A percentile compares a stretch with the other conserved stretches of the same genome.
Evolutionary conservation across 1,140 invertebrate genomes (phyloP).

Genomic region (Drosophila insularis): DNA sequence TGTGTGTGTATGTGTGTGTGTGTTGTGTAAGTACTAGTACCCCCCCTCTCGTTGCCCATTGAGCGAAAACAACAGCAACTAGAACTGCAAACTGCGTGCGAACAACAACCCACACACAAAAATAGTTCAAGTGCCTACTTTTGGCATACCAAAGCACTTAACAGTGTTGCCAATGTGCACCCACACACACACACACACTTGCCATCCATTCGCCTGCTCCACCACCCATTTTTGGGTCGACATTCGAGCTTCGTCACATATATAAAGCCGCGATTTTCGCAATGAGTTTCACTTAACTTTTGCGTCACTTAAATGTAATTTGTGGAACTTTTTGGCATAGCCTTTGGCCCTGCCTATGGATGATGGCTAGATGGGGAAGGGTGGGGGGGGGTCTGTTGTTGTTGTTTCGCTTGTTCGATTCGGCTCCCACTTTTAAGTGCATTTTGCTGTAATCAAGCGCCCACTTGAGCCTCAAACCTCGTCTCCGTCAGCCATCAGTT

Average conservation of each 20-base stretch:
- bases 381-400: background rate
- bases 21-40: background rate
- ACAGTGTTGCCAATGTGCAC: slow-evolving; percentile 21
- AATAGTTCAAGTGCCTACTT: slow-evolving; percentile 59
- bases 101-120: slow-evolving; percentile 24
- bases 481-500: slow-evolving; percentile 5
- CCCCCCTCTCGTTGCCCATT: background rate
- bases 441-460: slow-evolving; percentile 76
- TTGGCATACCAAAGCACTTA: slow-evolving; percentile 51
- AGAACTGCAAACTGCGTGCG: slow-evolving; percentile 20
- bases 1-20: background rate
- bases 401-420: slow-evolving; percentile 50
- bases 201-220: background rate
- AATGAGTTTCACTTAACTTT: slow-evolving; percentile 74
- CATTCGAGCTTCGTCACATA: slow-evolving; percentile 19
- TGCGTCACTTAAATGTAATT: slow-evolving; percentile 75
- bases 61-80: background rate
- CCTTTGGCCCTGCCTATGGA: slow-evolving; percentile 15
- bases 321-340: slow-evolving; percentile 64
- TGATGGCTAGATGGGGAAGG: background rate
- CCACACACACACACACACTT: background rate
- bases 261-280: slow-evolving; percentile 56
- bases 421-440: slow-evolving; percentile 65
- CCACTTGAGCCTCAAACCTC: slow-evolving; percentile 50
- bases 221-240: background rate